These are phyloP conservation scores for Cephalopterus ornatus DNA, from an alignment of 2,113 vertebrate genomes.

Conservation along the genomic window DNA sequence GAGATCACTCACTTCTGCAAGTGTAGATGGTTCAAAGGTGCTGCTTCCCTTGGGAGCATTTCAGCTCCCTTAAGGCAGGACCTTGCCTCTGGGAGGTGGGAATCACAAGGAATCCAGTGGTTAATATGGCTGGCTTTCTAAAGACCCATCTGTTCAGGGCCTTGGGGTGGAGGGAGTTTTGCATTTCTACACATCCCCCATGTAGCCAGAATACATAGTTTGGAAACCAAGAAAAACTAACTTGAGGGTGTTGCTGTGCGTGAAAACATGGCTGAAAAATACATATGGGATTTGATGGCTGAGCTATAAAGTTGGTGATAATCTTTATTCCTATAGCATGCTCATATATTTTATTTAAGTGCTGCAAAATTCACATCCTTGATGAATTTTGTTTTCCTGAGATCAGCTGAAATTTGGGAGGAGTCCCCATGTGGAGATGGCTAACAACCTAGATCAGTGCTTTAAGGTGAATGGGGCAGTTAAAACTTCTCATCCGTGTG, in stretches of 20 bases:
- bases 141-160: neutral
- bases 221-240: neutral
- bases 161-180: neutral
- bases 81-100: neutral
- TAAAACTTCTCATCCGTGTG: neutral
- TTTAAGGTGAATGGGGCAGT: neutral
- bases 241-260: neutral
- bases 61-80: neutral
- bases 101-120: neutral
- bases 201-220: neutral
- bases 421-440: neutral
- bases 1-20: rapidly evolving
- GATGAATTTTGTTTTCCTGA: neutral
- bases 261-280: neutral
- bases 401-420: neutral
- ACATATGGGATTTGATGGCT: neutral
- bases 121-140: neutral
- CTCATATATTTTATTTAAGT: neutral
- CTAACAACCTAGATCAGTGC: neutral
- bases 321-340: neutral
- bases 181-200: neutral
- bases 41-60: rapidly evolving
- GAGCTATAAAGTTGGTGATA: neutral
- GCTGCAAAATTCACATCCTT: neutral
- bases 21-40: neutral